Evolutionary conservation across 2,888 invertebrate species (phyloP), one percentile per base, ranked within the genome.

Genomic region (Caenorhabditis auriculariae): DNA sequence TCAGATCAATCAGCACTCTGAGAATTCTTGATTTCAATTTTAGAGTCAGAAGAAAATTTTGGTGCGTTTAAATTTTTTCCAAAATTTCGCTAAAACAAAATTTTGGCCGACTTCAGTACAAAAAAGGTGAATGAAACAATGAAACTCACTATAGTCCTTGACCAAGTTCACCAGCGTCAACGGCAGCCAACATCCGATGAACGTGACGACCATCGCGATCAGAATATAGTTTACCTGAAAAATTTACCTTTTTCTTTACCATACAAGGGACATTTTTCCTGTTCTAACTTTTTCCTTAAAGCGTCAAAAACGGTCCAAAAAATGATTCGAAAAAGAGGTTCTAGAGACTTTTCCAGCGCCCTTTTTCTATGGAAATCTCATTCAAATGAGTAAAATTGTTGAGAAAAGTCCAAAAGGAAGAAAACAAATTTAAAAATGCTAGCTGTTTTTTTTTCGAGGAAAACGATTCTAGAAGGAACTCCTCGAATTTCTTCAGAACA

Each of bases 191-290:
- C 80, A 77, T 19, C 67, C 68, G 50, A 81, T 75, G 53, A 81
- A 81, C 12, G 80, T 76, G 37, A 69, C 66, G n/a, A 87, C 96
- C 96, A 98, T 98, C 1, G 93, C 90, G 35, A 74, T 74, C 19
- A 74, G 50, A 46, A 74, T 74, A 52, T 74, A 74, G 49, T 74
- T 74, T 9, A 74, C 70, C 66, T 66, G 26, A 53, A 58, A 28
- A 23, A 35, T 17, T 21, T 23, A 50, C 19, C 4, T 26, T 26
- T 38, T 39, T 41, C 6, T 15, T n/a, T 27, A 24, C 19, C n/a
- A 35, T 15, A 35, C n/a, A 15, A 35, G 12, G 12, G 35, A 35
- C 12, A n/a, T 12, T 35, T n/a, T 35, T 12, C 35, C 12, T 35
- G 35, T 15, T 35, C n/a, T 35, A 15, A 12, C n/a, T 35, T 35